Evolutionary conservation across 2,888 invertebrate genomes (phyloP).

Genomic region (Icerya purchasi): DNA sequence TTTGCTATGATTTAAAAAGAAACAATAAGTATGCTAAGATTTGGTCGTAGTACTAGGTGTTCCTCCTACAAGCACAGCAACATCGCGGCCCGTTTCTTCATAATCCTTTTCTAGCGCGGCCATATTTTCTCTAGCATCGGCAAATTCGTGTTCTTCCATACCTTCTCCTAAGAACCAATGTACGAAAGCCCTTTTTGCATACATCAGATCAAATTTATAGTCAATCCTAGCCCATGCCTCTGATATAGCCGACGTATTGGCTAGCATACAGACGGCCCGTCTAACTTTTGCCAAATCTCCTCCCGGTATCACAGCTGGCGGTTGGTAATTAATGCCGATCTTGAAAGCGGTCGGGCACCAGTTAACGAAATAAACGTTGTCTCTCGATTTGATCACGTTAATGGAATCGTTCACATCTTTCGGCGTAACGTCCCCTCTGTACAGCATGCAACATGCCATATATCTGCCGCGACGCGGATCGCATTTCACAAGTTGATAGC

Average conservation of each 20-base stretch:
- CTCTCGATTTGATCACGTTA: conserved; percentile 13
- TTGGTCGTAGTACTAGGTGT: too few species aligned
- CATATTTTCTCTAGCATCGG: conserved; percentile 12
- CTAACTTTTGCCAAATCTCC: conserved; percentile 13
- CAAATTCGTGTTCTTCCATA: conserved; percentile 14
- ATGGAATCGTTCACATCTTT: conserved; percentile 18
- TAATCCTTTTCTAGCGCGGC: conserved; percentile 12
- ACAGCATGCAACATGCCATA: conserved; percentile 23
- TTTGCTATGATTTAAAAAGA: too few species aligned
- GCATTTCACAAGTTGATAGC: conserved; percentile 78
- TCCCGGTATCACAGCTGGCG: conserved; percentile 12
- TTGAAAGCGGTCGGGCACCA: conserved; percentile 12
- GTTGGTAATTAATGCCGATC: conserved; percentile 12
- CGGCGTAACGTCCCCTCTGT: conserved; percentile 18
- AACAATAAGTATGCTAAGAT: too few species aligned
- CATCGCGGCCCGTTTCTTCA: conserved; percentile 12
- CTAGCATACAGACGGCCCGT: conserved; percentile 13
- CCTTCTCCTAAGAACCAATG: conserved; percentile 14
- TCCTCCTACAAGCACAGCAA: background rate
- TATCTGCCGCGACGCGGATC: conserved; percentile 29
- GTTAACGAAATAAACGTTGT: conserved; percentile 11
- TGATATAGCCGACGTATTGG: conserved; percentile 14
- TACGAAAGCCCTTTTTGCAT: conserved; percentile 13
- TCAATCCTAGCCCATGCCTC: conserved; percentile 13
- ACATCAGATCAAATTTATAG: conserved; percentile 14